Evolutionary conservation across 2,797 vertebrate species (phyloP).

Genomic region (Aeoliscus strigatus): DNA sequence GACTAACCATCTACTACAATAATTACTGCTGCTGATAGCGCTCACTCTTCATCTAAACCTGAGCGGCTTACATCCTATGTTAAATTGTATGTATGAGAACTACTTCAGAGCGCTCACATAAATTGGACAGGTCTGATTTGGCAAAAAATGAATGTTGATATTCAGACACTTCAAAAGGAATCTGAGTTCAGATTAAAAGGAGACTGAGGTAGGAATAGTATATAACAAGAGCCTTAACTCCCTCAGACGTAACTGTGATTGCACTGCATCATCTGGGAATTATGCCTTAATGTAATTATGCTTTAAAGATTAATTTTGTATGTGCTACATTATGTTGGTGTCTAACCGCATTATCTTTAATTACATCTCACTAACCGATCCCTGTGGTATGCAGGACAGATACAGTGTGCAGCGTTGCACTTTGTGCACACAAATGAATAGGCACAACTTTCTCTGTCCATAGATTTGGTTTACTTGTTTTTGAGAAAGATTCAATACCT

Average conservation of each 20-base stretch:
- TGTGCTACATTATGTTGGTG: constrained; percentile 59
- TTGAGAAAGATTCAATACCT: too few species aligned
- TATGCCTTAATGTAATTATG: constrained; percentile 72
- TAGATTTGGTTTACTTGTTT: too few species aligned
- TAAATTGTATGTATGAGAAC: constrained; percentile 5
- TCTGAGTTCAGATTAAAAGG: constrained; percentile 28
- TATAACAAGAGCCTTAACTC: constrained; percentile 62
- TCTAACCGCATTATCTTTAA: constrained; percentile 70
- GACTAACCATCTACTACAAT: too few species aligned
- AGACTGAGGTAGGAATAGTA: constrained; percentile 31
- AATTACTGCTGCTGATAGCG: too few species aligned
- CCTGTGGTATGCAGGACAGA: constrained; percentile 18
- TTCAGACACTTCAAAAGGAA: constrained; percentile 35
- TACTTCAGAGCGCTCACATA: constrained; percentile 5
- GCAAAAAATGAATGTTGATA: constrained; percentile 4
- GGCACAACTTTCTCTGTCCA: too few species aligned
- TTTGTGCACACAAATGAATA: too few species aligned
- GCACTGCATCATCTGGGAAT: constrained; percentile 69
- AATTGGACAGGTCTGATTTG: too few species aligned
- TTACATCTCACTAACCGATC: constrained; percentile 57
- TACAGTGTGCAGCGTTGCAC: background rate
- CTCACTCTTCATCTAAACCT: too few species aligned
- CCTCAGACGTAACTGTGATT: constrained; percentile 71
- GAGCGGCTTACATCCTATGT: too few species aligned
- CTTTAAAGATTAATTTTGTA: constrained; percentile 73